These are phyloP conservation scores for Eupithecia subfuscata DNA, from an alignment of 2,888 invertebrate species.

Conservation along the genomic window DNA sequence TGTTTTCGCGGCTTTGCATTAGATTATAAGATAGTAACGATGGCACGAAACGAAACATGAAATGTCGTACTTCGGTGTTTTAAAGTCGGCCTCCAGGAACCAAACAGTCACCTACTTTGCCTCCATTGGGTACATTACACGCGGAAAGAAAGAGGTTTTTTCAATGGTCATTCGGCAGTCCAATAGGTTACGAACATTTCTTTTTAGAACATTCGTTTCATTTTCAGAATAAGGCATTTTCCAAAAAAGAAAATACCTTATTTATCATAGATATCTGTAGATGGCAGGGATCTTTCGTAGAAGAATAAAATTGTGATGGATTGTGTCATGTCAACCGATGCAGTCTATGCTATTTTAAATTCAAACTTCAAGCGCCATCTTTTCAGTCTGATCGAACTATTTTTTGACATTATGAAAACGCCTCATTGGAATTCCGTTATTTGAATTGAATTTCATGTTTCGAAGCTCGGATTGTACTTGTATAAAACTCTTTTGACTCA, in stretches of 20 bases:
- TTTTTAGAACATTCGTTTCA: background rate
- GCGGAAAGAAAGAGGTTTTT: constrained; percentile 5
- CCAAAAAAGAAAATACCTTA: too few relatives aligned
- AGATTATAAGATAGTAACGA: background rate
- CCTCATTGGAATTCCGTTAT: too few relatives aligned
- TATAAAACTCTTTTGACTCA: background rate
- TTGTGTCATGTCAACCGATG: too few relatives aligned
- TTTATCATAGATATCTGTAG: too few relatives aligned
- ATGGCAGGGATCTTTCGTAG: too few relatives aligned
- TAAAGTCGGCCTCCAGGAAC: background rate
- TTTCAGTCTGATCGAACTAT: too few relatives aligned
- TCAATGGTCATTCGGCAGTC: background rate
- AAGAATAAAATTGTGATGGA: too few relatives aligned
- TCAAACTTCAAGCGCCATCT: too few relatives aligned
- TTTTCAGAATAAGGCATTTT: too few relatives aligned
- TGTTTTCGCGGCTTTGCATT: background rate
- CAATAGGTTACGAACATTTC: background rate
- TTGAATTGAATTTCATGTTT: background rate
- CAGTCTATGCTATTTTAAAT: too few relatives aligned
- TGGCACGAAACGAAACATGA: background rate
- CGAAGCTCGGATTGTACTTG: background rate
- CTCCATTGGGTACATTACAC: constrained; percentile 6
- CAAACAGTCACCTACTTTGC: constrained; percentile 5
- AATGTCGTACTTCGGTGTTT: background rate
- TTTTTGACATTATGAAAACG: too few relatives aligned